phyloP scores from a whole-genome alignment of 2,113 vertebrate species.

The Pimephales promelas region DNA sequence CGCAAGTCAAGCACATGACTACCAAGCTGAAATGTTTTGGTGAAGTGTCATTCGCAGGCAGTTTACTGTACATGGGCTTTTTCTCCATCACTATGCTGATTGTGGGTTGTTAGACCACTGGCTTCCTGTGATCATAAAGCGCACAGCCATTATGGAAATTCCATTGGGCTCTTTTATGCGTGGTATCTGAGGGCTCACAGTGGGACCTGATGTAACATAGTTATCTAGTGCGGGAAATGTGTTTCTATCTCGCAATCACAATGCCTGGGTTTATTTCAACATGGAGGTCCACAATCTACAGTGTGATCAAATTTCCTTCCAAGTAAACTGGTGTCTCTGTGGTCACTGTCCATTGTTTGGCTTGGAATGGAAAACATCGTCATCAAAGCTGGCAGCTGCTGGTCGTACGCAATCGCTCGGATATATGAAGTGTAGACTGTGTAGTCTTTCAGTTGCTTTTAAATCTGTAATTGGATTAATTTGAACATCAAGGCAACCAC shows the following conservation, averaged over 20 bases:
- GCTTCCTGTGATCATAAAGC: slow-evolving; percentile 27
- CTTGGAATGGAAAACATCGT: slow-evolving; percentile 35
- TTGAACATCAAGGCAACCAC: slow-evolving; percentile 7
- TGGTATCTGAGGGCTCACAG: slow-evolving; percentile 11
- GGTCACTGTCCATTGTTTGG: slow-evolving; percentile 26
- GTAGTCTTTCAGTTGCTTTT: slow-evolving; percentile 11
- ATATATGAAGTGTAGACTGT: slow-evolving; percentile 14
- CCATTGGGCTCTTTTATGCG: neutral
- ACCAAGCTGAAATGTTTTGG: neutral
- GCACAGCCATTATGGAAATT: slow-evolving; percentile 32
- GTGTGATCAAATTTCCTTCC: slow-evolving; percentile 16
- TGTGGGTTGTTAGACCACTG: slow-evolving; percentile 9
- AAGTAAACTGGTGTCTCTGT: neutral
- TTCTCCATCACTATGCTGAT: slow-evolving; percentile 22
- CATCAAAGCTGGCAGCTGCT: slow-evolving; percentile 12
- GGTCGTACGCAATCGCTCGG: neutral
- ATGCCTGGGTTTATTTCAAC: neutral
- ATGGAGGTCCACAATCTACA: slow-evolving; percentile 12
- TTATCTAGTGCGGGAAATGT: slow-evolving; percentile 1
- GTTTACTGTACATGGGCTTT: slow-evolving; percentile 6
- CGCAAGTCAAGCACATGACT: neutral
- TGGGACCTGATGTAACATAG: slow-evolving; percentile 3
- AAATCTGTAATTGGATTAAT: slow-evolving; percentile 32
- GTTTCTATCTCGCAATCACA: slow-evolving; percentile 8
- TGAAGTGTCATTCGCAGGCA: neutral